Evolutionary conservation across 2,113 vertebrate species (phyloP).

Genomic region (Xiphorhynchus elegans): DNA sequence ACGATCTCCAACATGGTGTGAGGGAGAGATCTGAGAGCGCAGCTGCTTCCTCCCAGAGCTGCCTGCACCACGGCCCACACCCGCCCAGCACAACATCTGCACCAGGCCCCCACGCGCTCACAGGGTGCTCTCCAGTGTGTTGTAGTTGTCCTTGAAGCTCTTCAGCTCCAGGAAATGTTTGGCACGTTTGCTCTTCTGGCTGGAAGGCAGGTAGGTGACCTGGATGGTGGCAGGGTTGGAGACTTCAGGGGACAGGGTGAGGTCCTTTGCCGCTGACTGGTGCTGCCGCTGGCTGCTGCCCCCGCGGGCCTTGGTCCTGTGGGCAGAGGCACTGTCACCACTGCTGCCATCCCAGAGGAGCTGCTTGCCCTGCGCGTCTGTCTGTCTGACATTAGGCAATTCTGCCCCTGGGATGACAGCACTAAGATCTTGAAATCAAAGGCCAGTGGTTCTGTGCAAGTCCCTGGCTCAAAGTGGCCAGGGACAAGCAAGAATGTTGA

Average conservation of each 20-base stretch:
- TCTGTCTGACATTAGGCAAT: rapidly evolving
- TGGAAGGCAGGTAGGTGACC: slow-evolving; percentile 89
- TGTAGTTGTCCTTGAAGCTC: slow-evolving; percentile 98
- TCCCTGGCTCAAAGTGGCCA: rapidly evolving
- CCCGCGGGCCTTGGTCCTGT: slow-evolving; percentile 72
- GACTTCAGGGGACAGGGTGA: slow-evolving; percentile 80
- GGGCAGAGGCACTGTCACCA: background rate
- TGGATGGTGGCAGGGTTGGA: slow-evolving; percentile 82
- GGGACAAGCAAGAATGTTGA: rapidly evolving
- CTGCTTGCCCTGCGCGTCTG: rapidly evolving
- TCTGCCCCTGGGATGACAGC: rapidly evolving
- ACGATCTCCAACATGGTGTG: rapidly evolving
- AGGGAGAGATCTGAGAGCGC: background rate
- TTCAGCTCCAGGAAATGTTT: slow-evolving; percentile 96
- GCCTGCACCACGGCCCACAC: background rate
- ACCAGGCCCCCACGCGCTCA: slow-evolving; percentile 25
- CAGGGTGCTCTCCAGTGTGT: slow-evolving; percentile 92
- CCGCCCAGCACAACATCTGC: background rate
- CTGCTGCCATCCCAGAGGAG: background rate
- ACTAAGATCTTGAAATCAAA: background rate
- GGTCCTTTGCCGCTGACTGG: slow-evolving; percentile 91
- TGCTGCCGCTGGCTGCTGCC: slow-evolving; percentile 82
- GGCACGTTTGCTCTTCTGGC: slow-evolving; percentile 91
- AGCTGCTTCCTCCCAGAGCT: background rate
- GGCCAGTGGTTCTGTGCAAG: no score